Base-by-base conservation (phyloP, 2,113 vertebrate species). In the Albula glossodonta region DNA sequence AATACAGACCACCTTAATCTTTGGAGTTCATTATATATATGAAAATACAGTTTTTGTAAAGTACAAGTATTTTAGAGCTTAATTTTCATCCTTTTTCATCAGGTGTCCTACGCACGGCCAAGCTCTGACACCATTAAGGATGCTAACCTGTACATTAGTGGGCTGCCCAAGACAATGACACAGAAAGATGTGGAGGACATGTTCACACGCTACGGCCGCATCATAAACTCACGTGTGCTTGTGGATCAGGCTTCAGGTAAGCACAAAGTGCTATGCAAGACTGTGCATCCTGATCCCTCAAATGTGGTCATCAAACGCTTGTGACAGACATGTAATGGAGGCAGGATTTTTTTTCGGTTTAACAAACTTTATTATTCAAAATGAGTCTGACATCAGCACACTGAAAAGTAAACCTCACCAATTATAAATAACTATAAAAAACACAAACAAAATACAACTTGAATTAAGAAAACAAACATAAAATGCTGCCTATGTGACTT, bases 61-160 rank as follows among this genome's bases (percentile, higher is more conserved):
- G 25, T 25, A 52, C 7, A 82, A 66, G 51, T 70, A 70, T 51
- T 84, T 41, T 70, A 4, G 77, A 49, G 17, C 52, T 80, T 50
- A 51, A 60, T 19, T 52, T 85, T 9, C 86, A 25, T 87, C 49
- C 77, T 83, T 22, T 57, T 77, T 81, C n/a, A 49, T 49, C 91
- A 99, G 98, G 98, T 99, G 41, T 99, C 98, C 0, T 99, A 95
- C 8, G 98, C 98, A 3, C 97, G 98, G 83, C 98, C 98, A 0
- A 99, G 98, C 90, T 99, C 98, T 9, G 98, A 99, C 91, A 96
- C 95, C 80, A 99, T 99, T 90, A 99, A 99, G 94, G 98, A 99
- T 80, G 98, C 98, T 12, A 99, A 99, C 88, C 92, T 99, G 63
- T 99, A 99, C 87, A 99, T 99, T 92, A 99, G 98, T 1, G 98